A percentile compares a stretch with the other conserved stretches of the same genome.
phyloP scores from a whole-genome alignment of 1,140 invertebrate genomes.

The Ceratosolen solmsi region DNA sequence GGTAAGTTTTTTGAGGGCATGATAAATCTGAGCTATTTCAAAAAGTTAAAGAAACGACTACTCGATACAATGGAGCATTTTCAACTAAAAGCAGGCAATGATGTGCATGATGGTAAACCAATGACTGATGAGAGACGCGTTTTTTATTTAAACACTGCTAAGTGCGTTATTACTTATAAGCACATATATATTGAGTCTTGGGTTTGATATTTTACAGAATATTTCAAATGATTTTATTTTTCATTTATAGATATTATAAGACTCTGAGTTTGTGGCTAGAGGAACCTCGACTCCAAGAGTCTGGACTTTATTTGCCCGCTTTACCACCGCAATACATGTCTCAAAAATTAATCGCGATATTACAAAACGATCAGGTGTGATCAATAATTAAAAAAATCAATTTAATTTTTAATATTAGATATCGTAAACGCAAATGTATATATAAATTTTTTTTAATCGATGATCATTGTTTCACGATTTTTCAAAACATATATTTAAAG shows the following conservation, averaged over 20 bases:
- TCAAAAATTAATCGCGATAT: conserved; percentile 73
- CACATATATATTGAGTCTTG: no score
- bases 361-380: conserved; percentile 73
- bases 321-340: conserved; percentile 83
- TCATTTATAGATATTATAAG: conserved; percentile 74
- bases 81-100: conserved; percentile 67
- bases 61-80: conserved; percentile 80
- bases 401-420: no score
- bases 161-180: conserved; percentile 54
- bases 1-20: conserved; percentile 85
- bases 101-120: conserved; percentile 64
- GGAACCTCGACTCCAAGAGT: conserved; percentile 82
- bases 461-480: no score
- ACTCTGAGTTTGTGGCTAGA: conserved; percentile 85
- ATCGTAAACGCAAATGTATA: no score
- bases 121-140: conserved; percentile 67
- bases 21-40: conserved; percentile 80
- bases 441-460: no score
- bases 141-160: conserved; percentile 68
- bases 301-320: conserved; percentile 80
- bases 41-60: conserved; percentile 82
- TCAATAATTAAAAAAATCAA: not conserved
- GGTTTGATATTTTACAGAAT: no score
- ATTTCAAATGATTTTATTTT: not conserved
- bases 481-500: no score